Conservation (phyloP, 2,113 vertebrate genomes). For the Clarias macrocephalus region DNA sequence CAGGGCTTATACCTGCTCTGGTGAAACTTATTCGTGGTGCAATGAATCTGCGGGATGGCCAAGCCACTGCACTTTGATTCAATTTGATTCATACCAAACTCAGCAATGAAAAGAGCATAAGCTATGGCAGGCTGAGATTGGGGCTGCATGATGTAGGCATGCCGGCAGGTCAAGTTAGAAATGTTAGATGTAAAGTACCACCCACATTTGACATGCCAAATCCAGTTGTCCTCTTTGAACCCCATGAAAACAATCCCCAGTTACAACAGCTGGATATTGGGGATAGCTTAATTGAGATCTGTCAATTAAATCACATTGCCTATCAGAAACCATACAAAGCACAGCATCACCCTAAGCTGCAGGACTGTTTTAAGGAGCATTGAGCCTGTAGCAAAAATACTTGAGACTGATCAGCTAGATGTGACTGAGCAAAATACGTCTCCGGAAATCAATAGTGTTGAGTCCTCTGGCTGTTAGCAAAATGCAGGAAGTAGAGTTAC, state of each 20-base stretch:
- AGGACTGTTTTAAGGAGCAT: too few species aligned
- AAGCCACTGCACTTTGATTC: not conserved
- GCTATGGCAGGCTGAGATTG: not conserved
- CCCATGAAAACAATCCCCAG: not conserved
- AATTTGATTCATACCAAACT: not conserved
- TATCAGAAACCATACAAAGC: constrained; percentile 20
- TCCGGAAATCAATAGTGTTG: too few species aligned
- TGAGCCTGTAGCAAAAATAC: too few species aligned
- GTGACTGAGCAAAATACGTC: too few species aligned
- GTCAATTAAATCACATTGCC: not conserved
- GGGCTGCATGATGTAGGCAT: not conserved
- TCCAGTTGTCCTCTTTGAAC: constrained; percentile 7
- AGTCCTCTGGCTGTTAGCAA: too few species aligned
- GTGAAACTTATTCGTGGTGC: not conserved
- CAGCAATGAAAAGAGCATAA: not conserved
- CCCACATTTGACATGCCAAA: not conserved
- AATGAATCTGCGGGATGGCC: not conserved
- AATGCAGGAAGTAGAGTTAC: too few species aligned
- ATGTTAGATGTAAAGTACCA: constrained; percentile 12
- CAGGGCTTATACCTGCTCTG: too few species aligned
- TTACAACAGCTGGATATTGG: constrained; percentile 17
- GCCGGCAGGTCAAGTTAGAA: not conserved
- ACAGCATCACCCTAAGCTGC: not conserved
- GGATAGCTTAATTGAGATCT: not conserved
- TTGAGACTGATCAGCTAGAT: too few species aligned